A percentile compares a stretch with the other conserved stretches of the same genome.
phyloP scores from a whole-genome alignment of 2,888 invertebrate species.

The Charanyca ferruginea region DNA sequence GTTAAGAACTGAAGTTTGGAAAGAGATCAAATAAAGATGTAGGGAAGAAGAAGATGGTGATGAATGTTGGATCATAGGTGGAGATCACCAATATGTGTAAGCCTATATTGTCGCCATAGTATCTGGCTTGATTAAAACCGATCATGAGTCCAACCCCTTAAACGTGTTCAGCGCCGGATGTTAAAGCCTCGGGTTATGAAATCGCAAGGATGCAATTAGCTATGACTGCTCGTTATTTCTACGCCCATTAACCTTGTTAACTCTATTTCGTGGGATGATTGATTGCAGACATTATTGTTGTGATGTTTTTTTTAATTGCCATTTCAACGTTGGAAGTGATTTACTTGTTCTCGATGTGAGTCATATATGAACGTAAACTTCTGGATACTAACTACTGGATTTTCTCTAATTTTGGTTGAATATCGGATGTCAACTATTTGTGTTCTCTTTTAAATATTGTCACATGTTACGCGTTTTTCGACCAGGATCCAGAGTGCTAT shows the following conservation, averaged over 20 bases:
- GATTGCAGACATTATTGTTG: constrained; percentile 44
- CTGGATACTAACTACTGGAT: no score
- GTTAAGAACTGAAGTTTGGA: background rate
- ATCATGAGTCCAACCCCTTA: constrained; percentile 25
- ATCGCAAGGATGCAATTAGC: constrained; percentile 60
- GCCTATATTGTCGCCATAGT: background rate
- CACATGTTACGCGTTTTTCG: no score
- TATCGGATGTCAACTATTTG: background rate
- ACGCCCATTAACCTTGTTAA: constrained; percentile 61
- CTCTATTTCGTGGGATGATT: constrained; percentile 59
- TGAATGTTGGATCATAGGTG: background rate
- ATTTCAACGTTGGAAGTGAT: constrained; percentile 40
- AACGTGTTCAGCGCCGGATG: constrained; percentile 47
- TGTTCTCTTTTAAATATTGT: no score
- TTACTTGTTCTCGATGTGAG: constrained; percentile 44
- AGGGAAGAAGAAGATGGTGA: background rate
- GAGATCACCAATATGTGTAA: background rate
- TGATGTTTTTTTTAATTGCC: constrained; percentile 38
- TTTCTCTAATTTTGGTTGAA: no score
- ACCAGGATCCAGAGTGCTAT: no score
- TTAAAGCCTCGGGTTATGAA: constrained; percentile 46
- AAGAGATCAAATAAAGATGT: background rate
- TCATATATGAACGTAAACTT: constrained; percentile 3
- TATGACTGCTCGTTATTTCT: constrained; percentile 52
- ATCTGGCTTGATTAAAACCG: constrained; percentile 7